These are phyloP conservation scores for Gallinago jamesoni DNA, from an alignment of 2,113 vertebrate genomes.

Conservation along the genomic window DNA sequence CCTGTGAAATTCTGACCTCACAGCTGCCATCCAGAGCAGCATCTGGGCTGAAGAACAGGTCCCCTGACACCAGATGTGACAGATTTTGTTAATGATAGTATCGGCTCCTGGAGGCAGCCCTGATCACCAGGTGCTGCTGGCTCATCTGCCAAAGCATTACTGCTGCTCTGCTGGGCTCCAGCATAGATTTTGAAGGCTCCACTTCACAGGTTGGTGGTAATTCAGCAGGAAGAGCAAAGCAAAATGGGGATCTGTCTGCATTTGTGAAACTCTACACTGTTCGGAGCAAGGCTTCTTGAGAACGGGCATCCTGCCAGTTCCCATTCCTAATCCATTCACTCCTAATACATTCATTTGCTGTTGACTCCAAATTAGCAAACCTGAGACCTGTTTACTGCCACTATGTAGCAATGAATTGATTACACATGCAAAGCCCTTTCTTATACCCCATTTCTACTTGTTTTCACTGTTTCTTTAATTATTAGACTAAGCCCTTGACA, in stretches of 20 bases:
- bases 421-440: background rate
- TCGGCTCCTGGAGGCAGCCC: background rate
- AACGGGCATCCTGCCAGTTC: background rate
- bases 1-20: background rate
- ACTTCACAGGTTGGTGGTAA: background rate
- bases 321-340: background rate
- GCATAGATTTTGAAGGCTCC: background rate
- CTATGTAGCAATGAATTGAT: fast-evolving
- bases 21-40: background rate
- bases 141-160: background rate
- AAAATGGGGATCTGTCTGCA: background rate
- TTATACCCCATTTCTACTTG: background rate
- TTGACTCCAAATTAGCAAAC: background rate
- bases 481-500: background rate
- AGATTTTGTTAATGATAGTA: background rate
- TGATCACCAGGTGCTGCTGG: background rate
- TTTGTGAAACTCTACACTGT: background rate
- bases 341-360: background rate
- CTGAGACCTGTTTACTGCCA: background rate
- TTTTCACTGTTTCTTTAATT: background rate
- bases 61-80: background rate
- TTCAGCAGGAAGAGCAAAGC: background rate
- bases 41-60: background rate
- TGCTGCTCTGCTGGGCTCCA: background rate
- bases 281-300: background rate